Evolutionary conservation across 2,113 vertebrate genomes (phyloP), one percentile per base, ranked within the genome.

Genomic region (Thymallus thymallus): DNA sequence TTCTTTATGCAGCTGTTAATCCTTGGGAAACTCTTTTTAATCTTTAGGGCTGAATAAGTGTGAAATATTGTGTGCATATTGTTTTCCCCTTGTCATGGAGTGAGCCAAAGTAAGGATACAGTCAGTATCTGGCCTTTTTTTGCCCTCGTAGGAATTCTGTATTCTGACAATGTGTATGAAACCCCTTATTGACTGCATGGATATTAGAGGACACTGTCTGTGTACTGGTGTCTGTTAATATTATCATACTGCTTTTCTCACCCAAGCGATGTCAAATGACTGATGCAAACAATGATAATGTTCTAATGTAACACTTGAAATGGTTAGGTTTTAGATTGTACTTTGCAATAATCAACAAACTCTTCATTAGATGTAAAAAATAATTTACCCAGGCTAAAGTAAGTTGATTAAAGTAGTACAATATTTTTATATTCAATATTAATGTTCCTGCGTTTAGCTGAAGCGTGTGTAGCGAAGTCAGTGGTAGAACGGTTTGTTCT

Each of bases 381-480:
- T 68, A 48, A 73, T 78, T 80, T 71, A 85, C 79, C 83, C 77
- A 77, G 79, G 73, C 64, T 66, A 76, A 79, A 88, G 88, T 91
- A 74, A 86, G 72, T 12, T 41, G 77, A 41, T 3, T 82, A 89
- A 82, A 90, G 82, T 88, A 88, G 88, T 91, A 87, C 87, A 91
- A 92, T 93, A 90, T 93, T 93, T 92, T 93, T 93, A 81, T 93
- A 91, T 90, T 89, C 29, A 88, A 72, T 78, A 74, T 78, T 46
- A 46, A 85, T 86, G 85, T 87, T 81, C 82, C 85, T 85, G 85
- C 84, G 73, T 90, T 85, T 85, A 85, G 79, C 74, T 85, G 10
- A 41, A 41, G 35, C 35, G 10, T 41, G 35, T 41, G 77, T 87
- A 80, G 84, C 73, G 75, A 84, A 74, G 84, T 81, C 76, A 68